Percentiles rank a stretch among this genome's conserved stretches.
These are phyloP conservation scores for Polietes domitor DNA, from an alignment of 2,888 invertebrate genomes.

Conservation along the genomic window DNA sequence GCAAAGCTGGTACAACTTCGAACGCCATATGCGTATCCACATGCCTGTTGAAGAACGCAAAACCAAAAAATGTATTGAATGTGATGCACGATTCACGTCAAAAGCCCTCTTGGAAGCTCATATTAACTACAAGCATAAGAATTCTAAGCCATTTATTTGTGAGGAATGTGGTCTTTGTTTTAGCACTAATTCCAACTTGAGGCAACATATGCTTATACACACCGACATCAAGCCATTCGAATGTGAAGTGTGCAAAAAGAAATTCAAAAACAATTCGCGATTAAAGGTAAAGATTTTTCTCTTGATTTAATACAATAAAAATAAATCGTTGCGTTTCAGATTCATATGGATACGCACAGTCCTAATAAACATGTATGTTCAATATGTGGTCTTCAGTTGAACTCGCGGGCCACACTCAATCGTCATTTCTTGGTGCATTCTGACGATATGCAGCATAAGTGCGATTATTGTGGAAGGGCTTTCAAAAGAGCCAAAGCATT, in stretches of 20 bases:
- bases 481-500: conserved; percentile 80
- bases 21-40: conserved; percentile 66
- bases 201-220: conserved; percentile 81
- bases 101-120: conserved; percentile 72
- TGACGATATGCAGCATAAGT: conserved; percentile 78
- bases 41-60: conserved; percentile 72
- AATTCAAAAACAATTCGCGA: conserved; percentile 78
- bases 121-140: conserved; percentile 76
- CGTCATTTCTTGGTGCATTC: conserved; percentile 78
- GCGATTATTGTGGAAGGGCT: conserved; percentile 78
- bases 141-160: conserved; percentile 81
- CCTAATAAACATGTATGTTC: conserved; percentile 78
- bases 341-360: conserved; percentile 78
- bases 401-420: conserved; percentile 76
- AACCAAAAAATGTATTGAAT: conserved; percentile 73
- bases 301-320: not conserved
- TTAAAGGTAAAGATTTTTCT: conserved; percentile 70
- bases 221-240: conserved; percentile 81
- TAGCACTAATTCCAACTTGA: conserved; percentile 81
- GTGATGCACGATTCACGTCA: conserved; percentile 77
- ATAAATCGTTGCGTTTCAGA: conserved; percentile 63
- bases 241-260: conserved; percentile 80
- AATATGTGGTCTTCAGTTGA: conserved; percentile 77
- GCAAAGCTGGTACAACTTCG: conserved; percentile 61
- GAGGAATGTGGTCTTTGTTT: conserved; percentile 81